Evolutionary conservation across 2,113 vertebrate species (phyloP).

Genomic region (Agapornis roseicollis): DNA sequence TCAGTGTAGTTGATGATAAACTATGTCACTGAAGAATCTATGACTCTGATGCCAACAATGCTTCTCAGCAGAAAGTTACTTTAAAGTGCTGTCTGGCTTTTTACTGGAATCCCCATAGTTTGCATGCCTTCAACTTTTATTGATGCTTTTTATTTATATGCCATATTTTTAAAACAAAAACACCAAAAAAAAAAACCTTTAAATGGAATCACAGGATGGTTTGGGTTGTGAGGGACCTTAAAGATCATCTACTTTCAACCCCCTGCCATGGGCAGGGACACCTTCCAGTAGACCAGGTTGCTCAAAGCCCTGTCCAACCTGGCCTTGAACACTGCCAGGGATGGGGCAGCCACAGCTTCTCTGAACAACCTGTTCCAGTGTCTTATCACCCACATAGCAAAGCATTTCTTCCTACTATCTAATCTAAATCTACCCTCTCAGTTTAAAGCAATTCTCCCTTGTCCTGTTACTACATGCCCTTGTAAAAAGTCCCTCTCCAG

Average conservation of each 20-base stretch:
- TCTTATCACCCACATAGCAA: not conserved
- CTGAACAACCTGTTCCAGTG: not conserved
- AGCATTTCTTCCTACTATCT: not conserved
- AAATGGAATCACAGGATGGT: not conserved
- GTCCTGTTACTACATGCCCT: not conserved
- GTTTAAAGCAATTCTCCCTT: not conserved
- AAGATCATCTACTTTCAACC: not conserved
- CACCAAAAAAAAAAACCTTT: not conserved
- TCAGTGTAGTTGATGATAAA: not conserved
- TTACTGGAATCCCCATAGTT: not conserved
- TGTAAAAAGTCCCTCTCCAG: not conserved
- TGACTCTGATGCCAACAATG: not conserved
- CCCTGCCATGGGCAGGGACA: not conserved
- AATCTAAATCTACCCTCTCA: not conserved
- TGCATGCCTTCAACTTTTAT: not conserved
- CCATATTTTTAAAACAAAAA: not conserved
- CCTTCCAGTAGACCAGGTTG: not conserved
- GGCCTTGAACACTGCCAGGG: not conserved
- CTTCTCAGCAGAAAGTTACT: not conserved
- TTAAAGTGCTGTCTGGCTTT: not conserved
- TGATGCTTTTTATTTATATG: not conserved
- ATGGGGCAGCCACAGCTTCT: not conserved
- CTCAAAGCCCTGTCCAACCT: not conserved
- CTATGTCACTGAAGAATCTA: not conserved
- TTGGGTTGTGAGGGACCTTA: not conserved